Evolutionary conservation across 2,113 vertebrate species (phyloP), one percentile per base, ranked within the genome.

Genomic region (Piaya cayana): DNA sequence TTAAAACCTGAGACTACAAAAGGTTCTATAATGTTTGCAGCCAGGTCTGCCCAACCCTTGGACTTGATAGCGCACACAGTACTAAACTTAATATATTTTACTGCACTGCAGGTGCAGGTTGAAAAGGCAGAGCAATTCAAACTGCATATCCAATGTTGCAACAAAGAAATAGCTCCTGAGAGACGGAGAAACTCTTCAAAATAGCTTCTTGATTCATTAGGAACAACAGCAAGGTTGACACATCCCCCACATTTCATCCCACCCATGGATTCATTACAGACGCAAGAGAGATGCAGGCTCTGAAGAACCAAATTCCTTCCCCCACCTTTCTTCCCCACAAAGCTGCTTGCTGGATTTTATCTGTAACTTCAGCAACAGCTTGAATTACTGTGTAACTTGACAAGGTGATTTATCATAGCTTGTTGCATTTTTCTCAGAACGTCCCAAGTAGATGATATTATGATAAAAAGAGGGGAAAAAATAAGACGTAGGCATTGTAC

Each of bases 321-420:
- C 87, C 84, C 72, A 76, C 70, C 34, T 82, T 82, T 50, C 26
- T 37, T 93, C 93, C 55, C 78, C 16, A 27, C 69, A 30, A 94
- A 94, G 72, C 39, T 18, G 79, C 82, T 88, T 53, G 6, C 76
- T 90, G 93, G 80, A 84, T 96, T 96, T 93, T 86, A 88, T 83
- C 93, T 53, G 52, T 83, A 88, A 83, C 94, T 97, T 96, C 85
- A 93, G 90, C 90, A 95, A 75, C 92, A 95, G 93, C 92, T 94
- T 96, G 93, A 93, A 86, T 92, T 95, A 39, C 88, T 30, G 71
- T 37, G 72, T 47, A 88, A 37, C 87, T 92, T 97, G 96, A 97
- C 94, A 96, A 78, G 92, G 93, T 93, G 94, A 97, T 96, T 96
- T 96, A 97, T 96, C 93, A 94, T 77, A 68, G 88, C 93, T 96